These are phyloP conservation scores for Hyposoter dolosus DNA, from an alignment of 2,888 invertebrate genomes.

Conservation along the genomic window DNA sequence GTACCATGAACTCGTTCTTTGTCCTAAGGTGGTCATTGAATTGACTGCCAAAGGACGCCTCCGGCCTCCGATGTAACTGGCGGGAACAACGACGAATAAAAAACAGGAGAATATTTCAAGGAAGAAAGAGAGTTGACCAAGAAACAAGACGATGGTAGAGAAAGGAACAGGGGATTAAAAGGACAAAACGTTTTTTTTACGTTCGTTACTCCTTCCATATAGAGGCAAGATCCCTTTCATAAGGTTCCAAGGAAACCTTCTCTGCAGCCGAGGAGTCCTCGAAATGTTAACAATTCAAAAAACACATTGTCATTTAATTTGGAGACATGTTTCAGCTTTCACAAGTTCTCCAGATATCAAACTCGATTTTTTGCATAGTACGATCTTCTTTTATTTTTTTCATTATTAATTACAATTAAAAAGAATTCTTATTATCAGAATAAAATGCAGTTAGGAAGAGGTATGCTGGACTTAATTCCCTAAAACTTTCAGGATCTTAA, in stretches of 20 bases:
- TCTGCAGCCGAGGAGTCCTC: neutral
- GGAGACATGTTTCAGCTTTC: neutral
- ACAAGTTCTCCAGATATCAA: neutral
- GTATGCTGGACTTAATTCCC: neutral
- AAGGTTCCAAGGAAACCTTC: neutral
- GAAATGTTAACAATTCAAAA: neutral
- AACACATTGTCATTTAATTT: neutral
- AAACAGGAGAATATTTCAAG: constrained; percentile 9
- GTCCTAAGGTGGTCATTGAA: constrained; percentile 66
- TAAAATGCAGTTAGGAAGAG: neutral
- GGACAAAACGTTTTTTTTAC: constrained; percentile 27
- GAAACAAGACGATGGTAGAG: constrained; percentile 59
- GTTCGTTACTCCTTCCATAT: neutral
- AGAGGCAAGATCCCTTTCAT: neutral
- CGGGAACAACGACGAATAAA: constrained; percentile 23
- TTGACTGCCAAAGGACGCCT: constrained; percentile 36
- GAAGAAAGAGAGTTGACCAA: constrained; percentile 38
- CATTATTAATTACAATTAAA: neutral
- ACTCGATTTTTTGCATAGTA: neutral
- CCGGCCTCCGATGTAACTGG: constrained; percentile 40
- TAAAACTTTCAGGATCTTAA: neutral
- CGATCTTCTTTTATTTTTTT: neutral
- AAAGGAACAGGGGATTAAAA: constrained; percentile 60
- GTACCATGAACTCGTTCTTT: constrained; percentile 46
- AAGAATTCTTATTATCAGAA: neutral